Base-by-base conservation (phyloP, 2,888 invertebrate species). In the Anticlea derivata region DNA sequence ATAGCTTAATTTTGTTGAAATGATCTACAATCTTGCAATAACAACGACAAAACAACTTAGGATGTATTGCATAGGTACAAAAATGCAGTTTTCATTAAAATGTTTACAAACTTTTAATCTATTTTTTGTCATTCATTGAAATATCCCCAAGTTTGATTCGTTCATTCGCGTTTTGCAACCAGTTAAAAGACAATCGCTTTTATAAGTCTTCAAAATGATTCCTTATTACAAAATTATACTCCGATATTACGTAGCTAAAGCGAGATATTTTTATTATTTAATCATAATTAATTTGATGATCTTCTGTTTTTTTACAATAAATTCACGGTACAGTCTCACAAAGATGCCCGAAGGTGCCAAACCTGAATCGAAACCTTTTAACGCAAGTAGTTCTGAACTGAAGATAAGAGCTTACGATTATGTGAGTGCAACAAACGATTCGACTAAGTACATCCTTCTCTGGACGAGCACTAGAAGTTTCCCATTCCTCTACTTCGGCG, bases 401-500 rank as follows among this genome's bases (percentile, higher is more conserved):
- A 5, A 8, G 3, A 6, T 3, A n/a, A 31, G 24, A 11, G 2
- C 31, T 1, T n/a, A 35, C 23, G 23, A 26, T 12, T 17, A 29
- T 26, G 24, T 31, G 17, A 23, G 13, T 29, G 37, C 13, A 23
- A 7, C 24, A 12, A 31, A 41, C 10, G 10, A 20, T 23, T 40
- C 22, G 4, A n/a, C n/a, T 6, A 39, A 43, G 17, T 75, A 82
- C 49, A 85, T 86, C 43, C 65, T 86, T 5, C 64, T 81, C 7
- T 86, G 86, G 86, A 83, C 81, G 0, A 68, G 68, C 46, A 58
- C 71, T 11, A 64, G 66, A 11, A 66, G 69, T 5, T 62, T 62
- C 17, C 84, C 83, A 2, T 81, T 82, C 31, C 31, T 64, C 7
- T 78, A 78, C 49, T 74, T 86, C 5, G 76, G 69, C 1, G 68